Conservation (phyloP, 92 coral and sea anemone species). For the Actinostola sp. region DNA sequence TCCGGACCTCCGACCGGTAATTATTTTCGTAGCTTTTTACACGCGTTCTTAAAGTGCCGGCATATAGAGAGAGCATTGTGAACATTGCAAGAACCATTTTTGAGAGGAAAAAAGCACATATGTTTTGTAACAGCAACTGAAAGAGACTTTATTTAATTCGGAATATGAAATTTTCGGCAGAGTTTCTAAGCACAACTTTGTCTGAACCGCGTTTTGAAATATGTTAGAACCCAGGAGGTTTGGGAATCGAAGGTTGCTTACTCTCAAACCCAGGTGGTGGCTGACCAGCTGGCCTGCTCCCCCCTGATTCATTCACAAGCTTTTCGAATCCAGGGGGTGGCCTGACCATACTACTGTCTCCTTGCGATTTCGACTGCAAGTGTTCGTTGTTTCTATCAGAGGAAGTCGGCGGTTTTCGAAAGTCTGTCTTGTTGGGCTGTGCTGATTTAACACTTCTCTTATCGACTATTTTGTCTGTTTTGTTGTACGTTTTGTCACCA, state of each 20-base stretch:
- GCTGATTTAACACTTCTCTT: background rate
- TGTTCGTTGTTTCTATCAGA: background rate
- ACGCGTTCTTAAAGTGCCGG: no score
- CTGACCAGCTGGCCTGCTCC: background rate
- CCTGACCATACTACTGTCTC: conserved; percentile 16
- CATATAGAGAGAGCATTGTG: no score
- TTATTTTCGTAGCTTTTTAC: no score
- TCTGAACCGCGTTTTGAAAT: no score
- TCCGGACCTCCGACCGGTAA: no score
- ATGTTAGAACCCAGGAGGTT: conserved; percentile 21
- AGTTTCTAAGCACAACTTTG: no score
- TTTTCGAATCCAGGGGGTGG: conserved; percentile 77
- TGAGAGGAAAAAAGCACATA: no score
- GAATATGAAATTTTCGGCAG: no score
- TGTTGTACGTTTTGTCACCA: background rate
- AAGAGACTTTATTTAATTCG: no score
- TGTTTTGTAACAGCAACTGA: no score
- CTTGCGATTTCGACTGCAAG: background rate
- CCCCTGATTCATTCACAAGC: conserved; percentile 26
- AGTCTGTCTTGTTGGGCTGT: background rate
- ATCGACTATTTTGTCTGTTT: background rate
- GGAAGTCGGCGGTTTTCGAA: background rate
- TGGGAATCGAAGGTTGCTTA: background rate
- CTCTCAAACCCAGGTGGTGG: conserved; percentile 61
- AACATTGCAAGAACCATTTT: no score